Base-by-base conservation (phyloP, 2,113 vertebrate species). In the Amia ocellicauda region DNA sequence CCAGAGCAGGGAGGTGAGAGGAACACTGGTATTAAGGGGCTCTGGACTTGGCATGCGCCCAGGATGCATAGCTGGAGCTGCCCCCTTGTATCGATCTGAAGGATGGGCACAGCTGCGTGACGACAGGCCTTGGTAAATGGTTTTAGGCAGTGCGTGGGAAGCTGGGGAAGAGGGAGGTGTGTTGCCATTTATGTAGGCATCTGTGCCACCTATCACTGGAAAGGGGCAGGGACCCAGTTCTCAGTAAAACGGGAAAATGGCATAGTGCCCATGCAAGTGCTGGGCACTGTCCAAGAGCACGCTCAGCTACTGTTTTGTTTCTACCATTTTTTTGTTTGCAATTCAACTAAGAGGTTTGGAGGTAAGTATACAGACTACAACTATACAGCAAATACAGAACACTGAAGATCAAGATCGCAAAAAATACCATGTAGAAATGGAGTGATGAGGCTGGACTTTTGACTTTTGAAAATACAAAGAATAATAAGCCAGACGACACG, bases 1-100 rank as follows among this genome's bases (percentile, higher is more conserved):
- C 80, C 79, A 86, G 79, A 76, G 62, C 52, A 64, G 71, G 60
- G 72, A 42, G 64, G 42, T 65, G 47, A 52, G 63, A n/a, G 42
- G 43, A 51, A 43, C 50, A 72, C 51, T 50, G 66, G 24, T 17
- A 14, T 5, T 2, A 11, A 36, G 31, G 17, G 58, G 57, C n/a
- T n/a, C 43, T 43, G 52, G 58, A 61, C 28, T n/a, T 62, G 55
- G 70, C 58, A 62, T 17, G 31, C 5, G 31, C 31, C 31, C 31
- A 36, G 31, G 11, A 36, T 11, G 11, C 31, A 36, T 7, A 47
- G 45, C 45, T 54, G 60, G 78, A 61, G 69, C 56, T 57, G 60
- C 45, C 69, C 71, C 73, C 31, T 36, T 36, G 63, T 67, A 54
- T 27, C 22, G 51, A 19, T 54, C 7, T 9, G 22, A 16, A 22